Percentiles rank a stretch among this genome's conserved stretches.
Conservation (phyloP, 2,888 invertebrate species). For the Pteria penguin region DNA sequence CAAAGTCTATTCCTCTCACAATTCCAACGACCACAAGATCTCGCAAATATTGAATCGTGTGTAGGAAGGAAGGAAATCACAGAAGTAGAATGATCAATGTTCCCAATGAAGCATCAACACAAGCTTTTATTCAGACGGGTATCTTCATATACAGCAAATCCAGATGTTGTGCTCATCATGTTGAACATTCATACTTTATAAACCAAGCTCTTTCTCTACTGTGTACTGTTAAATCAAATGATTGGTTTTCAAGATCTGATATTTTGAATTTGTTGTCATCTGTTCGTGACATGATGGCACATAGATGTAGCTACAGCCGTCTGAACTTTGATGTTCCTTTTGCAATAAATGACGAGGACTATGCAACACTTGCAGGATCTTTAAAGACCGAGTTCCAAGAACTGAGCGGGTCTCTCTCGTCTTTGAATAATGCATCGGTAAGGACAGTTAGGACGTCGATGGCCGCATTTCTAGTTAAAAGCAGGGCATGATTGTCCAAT, state of each 20-base stretch:
- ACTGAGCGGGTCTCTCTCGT: not conserved
- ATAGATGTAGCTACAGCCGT: not conserved
- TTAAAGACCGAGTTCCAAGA: slow-evolving; percentile 6
- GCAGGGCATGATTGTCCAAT: slow-evolving; percentile 25
- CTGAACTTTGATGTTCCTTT: slow-evolving; percentile 30
- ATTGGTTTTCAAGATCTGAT: not conserved
- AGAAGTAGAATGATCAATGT: not conserved
- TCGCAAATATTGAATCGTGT: slow-evolving; percentile 10
- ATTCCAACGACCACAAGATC: slow-evolving; percentile 14
- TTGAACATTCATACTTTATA: not conserved
- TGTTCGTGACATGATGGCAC: not conserved
- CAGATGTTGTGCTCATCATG: not conserved
- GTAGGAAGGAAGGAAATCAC: not conserved
- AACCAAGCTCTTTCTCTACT: not conserved
- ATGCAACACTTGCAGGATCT: not conserved
- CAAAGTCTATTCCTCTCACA: slow-evolving; percentile 14
- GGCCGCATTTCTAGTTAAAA: slow-evolving; percentile 9
- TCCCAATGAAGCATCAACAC: slow-evolving; percentile 12
- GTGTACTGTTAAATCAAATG: not conserved
- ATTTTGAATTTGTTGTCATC: not conserved
- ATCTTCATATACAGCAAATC: not conserved
- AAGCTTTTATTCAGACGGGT: slow-evolving; percentile 11
- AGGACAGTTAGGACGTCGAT: slow-evolving; percentile 20
- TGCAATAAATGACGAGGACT: slow-evolving; percentile 8
- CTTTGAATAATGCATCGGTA: not conserved